Conservation (phyloP, 2,113 vertebrate species). For the Callipepla californica region DNA sequence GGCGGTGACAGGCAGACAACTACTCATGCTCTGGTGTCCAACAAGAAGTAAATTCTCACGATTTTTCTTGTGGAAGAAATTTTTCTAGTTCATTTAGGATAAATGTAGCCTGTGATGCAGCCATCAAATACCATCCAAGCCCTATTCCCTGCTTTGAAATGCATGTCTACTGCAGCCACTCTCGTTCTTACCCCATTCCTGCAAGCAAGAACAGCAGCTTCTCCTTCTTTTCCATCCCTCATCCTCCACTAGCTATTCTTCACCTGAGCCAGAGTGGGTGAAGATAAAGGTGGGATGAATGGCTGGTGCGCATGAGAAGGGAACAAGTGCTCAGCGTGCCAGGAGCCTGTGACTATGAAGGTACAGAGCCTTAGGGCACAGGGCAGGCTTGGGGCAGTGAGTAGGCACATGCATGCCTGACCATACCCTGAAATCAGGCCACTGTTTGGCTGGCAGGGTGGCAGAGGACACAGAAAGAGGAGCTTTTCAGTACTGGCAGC, state of each 20-base stretch:
- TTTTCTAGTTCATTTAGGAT: background rate
- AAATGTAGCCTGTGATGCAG: background rate
- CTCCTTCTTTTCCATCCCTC: background rate
- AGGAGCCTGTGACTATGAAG: background rate
- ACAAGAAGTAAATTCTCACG: background rate
- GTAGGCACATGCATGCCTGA: background rate
- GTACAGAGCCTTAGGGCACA: background rate
- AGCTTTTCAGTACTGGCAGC: background rate
- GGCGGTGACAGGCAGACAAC: background rate
- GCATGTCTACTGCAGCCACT: background rate
- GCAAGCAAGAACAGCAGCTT: background rate
- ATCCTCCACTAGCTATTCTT: background rate
- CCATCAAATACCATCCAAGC: background rate
- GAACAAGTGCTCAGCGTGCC: background rate
- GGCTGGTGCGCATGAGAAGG: background rate
- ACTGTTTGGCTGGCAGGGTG: background rate
- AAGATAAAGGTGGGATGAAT: background rate
- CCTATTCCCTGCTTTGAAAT: fast-evolving
- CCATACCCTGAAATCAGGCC: background rate
- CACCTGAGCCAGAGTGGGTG: background rate
- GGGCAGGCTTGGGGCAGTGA: background rate
- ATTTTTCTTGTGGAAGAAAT: background rate
- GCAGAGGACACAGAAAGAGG: background rate
- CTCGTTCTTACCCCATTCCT: fast-evolving
- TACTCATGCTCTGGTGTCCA: background rate